These are phyloP conservation scores for Bradypodion ventrale DNA, from an alignment of 2,797 vertebrate species.

Conservation along the genomic window DNA sequence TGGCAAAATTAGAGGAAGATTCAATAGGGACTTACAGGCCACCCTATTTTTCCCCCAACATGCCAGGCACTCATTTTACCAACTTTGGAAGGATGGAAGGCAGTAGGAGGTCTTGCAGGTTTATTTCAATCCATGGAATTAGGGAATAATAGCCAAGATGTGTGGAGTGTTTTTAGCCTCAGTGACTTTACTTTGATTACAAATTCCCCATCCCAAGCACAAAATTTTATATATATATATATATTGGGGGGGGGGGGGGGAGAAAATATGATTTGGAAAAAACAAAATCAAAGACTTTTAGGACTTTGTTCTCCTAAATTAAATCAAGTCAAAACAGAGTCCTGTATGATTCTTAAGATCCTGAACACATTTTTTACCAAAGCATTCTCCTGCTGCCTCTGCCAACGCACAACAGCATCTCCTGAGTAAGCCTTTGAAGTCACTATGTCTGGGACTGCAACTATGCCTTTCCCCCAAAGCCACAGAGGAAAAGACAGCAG, in stretches of 20 bases:
- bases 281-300: not conserved
- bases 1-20: too few relatives aligned
- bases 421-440: slow-evolving; percentile 17
- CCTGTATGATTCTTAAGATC: not conserved
- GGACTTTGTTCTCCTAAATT: not conserved
- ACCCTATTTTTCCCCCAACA: too few relatives aligned
- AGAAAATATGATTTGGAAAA: not conserved
- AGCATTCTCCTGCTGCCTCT: not conserved
- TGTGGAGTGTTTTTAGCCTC: not conserved
- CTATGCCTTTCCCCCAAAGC: not conserved
- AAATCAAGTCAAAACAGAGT: slow-evolving; percentile 1
- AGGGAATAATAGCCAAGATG: not conserved
- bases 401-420: not conserved
- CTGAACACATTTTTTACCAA: not conserved
- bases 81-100: too few relatives aligned
- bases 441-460: slow-evolving; percentile 1
- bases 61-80: too few relatives aligned
- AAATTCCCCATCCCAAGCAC: too few relatives aligned
- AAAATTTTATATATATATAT: too few relatives aligned
- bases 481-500: not conserved
- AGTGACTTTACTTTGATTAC: not conserved
- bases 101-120: not conserved
- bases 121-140: slow-evolving; percentile 9
- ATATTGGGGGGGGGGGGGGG: too few relatives aligned
- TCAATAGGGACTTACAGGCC: too few relatives aligned